Evolutionary conservation across 2,888 invertebrate species (phyloP).

Genomic region (Morpho helenor): DNA sequence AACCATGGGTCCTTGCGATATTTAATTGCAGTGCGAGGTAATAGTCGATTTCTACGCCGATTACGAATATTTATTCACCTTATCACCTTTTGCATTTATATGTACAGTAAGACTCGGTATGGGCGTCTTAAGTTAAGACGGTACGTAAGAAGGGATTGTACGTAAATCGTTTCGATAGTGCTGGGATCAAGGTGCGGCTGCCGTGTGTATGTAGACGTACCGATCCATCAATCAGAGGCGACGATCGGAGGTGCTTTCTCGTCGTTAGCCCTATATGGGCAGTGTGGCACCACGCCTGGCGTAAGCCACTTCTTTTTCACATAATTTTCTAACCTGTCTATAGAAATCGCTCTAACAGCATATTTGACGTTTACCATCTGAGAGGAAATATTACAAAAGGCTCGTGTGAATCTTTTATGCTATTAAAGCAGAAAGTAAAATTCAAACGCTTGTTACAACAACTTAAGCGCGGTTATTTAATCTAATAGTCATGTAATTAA

Average conservation of each 20-base stretch:
- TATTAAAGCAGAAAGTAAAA: slow-evolving; percentile 11
- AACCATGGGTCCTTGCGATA: slow-evolving; percentile 45
- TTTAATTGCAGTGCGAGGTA: slow-evolving; percentile 49
- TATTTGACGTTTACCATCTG: slow-evolving; percentile 58
- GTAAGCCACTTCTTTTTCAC: slow-evolving; percentile 72
- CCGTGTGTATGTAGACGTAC: slow-evolving; percentile 30
- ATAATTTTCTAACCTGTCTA: slow-evolving; percentile 74
- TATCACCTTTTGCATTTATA: slow-evolving; percentile 37
- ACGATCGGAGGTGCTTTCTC: slow-evolving; percentile 73
- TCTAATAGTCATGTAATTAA: slow-evolving; percentile 56
- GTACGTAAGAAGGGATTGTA: slow-evolving; percentile 15
- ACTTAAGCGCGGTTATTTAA: slow-evolving; percentile 44
- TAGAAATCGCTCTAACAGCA: slow-evolving; percentile 72
- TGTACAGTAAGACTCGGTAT: slow-evolving; percentile 10
- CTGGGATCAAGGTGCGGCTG: slow-evolving; percentile 24
- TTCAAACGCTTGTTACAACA: slow-evolving; percentile 2
- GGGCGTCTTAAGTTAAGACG: slow-evolving; percentile 7
- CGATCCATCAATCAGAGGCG: slow-evolving; percentile 70
- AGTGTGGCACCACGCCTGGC: slow-evolving; percentile 67
- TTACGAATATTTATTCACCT: slow-evolving; percentile 38
- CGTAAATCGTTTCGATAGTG: slow-evolving; percentile 23
- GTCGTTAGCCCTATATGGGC: slow-evolving; percentile 77
- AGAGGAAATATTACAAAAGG: slow-evolving; percentile 58
- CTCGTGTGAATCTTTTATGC: slow-evolving; percentile 42
- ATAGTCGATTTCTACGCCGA: slow-evolving; percentile 38